Base-by-base conservation (phyloP, 2,888 invertebrate genomes). In the Platynereis dumerilii region DNA sequence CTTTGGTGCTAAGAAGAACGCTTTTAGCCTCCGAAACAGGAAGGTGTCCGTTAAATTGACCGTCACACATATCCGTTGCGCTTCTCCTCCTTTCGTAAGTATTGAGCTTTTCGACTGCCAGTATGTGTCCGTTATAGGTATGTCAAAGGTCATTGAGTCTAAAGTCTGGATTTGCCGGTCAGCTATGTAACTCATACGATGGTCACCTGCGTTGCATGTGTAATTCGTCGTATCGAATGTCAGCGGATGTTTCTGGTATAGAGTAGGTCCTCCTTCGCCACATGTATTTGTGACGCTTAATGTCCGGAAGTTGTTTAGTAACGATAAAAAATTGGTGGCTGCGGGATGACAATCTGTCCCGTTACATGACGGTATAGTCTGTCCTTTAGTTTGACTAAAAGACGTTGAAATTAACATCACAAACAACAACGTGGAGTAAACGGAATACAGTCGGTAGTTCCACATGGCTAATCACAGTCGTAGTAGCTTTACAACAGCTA, bases 31-130 rank as follows among this genome's bases (percentile, higher is more conserved):
- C 39, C 64, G 64, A 39, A 73, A 64, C 2, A 69, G 52, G 59
- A 73, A 73, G 12, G 29, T 55, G 57, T 64, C 58, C 10, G 60
- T 68, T 22, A 72, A 48, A 24, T 70, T 67, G 20, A 69, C 26
- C 3, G 58, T 58, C 12, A 72, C 65, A 3, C 44, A 61, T 45
- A 68, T 45, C 15, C 29, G 54, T 2, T 44, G 44, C 0, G 68
- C 52, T 10, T 26, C 39, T 0, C 7, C 56, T 5, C 65, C 68
- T 7, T 39, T 45, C 12, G 20, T 39, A 15, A 55, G 27, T 0
- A 72, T 61, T 2, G 70, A 61, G 42, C 64, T 70, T 22, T 48
- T 48, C 1, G 72, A 72, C 45, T 69, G 69, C 73, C 73, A 73
- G 42, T 69, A 72, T 15, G 72, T 70, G 20, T 45, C 29, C 15